Percentiles rank a stretch among this genome's conserved stretches.
Evolutionary conservation across 30 jellyfish, hydroid and myxozoan species (phyloP).

Genomic region (Nemopilema nomurai): DNA sequence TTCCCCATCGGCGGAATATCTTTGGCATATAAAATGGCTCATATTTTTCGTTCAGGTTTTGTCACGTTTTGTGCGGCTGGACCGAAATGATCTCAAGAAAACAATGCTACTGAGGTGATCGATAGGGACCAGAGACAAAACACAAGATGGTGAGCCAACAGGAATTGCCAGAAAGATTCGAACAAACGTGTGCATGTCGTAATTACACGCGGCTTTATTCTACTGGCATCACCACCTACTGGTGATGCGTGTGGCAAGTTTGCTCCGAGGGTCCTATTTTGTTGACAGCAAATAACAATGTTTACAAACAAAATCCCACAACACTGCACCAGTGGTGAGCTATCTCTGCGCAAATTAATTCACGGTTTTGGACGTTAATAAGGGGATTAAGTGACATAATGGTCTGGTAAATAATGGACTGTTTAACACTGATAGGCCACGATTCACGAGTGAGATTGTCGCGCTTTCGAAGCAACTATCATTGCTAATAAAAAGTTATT

Average conservation of each 20-base stretch:
- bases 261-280: slow-evolving; percentile 10
- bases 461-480: not conserved
- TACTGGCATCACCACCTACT: too few relatives aligned
- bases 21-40: too few relatives aligned
- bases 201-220: too few relatives aligned
- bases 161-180: too few relatives aligned
- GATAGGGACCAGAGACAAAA: too few relatives aligned
- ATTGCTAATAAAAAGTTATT: not conserved
- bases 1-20: too few relatives aligned
- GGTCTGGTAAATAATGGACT: slow-evolving; percentile 11
- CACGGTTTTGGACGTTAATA: slow-evolving; percentile 1
- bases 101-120: too few relatives aligned
- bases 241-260: not conserved
- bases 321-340: not conserved
- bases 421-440: not conserved
- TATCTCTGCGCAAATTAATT: slow-evolving; percentile 1
- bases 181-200: too few relatives aligned
- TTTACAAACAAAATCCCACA: slow-evolving; percentile 31
- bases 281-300: slow-evolving; percentile 19
- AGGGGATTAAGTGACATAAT: slow-evolving; percentile 27
- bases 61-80: too few relatives aligned
- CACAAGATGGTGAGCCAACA: too few relatives aligned
- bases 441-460: not conserved
- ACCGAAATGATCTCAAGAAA: too few relatives aligned
- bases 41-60: too few relatives aligned